Conservation (phyloP, 2,888 invertebrate species). For the Diaphora mendica region DNA sequence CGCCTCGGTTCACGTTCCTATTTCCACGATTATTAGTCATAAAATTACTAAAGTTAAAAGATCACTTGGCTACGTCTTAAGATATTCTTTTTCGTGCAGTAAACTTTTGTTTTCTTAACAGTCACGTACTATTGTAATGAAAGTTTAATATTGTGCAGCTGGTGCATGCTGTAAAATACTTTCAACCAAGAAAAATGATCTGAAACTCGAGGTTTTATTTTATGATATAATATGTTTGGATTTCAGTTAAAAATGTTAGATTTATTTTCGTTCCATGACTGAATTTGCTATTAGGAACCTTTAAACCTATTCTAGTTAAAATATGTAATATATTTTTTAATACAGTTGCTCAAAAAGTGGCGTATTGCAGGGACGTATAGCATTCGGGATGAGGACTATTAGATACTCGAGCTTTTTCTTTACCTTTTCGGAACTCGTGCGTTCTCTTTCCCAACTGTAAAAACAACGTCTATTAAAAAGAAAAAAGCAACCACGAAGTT, state of each 20-base stretch:
- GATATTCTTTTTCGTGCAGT: neutral
- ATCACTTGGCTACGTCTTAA: conserved; percentile 1
- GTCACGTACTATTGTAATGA: neutral
- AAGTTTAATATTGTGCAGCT: neutral
- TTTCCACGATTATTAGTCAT: conserved; percentile 27
- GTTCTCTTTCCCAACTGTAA: no score
- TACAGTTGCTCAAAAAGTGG: no score
- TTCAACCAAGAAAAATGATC: neutral
- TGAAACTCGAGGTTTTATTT: neutral
- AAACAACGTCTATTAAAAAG: no score
- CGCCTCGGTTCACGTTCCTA: conserved; percentile 15
- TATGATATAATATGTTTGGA: neutral
- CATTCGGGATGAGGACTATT: no score
- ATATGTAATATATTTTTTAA: no score
- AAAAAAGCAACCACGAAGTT: no score
- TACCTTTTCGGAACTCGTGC: no score
- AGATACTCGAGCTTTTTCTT: no score
- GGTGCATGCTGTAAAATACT: neutral
- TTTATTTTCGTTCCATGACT: neutral
- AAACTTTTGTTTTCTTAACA: neutral
- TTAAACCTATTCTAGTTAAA: no score
- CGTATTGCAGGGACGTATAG: no score
- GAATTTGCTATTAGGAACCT: neutral
- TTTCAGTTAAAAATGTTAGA: neutral
- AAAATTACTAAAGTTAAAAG: conserved; percentile 23